A percentile compares a stretch with the other conserved stretches of the same genome.
Evolutionary conservation across 2,113 vertebrate genomes (phyloP).

Genomic region (Gallinago media): DNA sequence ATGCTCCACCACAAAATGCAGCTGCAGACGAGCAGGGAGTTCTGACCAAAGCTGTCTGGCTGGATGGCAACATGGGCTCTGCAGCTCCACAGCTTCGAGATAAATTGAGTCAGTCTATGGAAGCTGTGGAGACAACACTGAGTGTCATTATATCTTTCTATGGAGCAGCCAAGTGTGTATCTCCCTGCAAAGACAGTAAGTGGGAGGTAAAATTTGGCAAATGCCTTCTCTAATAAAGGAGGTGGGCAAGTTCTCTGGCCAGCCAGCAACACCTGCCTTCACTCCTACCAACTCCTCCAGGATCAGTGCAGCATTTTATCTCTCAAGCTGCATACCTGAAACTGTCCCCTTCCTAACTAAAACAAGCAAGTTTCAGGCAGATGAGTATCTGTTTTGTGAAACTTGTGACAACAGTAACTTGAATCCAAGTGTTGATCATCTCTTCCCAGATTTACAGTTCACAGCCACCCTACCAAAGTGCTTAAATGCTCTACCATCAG

Average conservation of each 20-base stretch:
- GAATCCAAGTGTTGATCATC: background rate
- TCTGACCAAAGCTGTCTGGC: background rate
- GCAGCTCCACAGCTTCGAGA: background rate
- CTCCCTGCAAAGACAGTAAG: background rate
- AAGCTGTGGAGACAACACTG: background rate
- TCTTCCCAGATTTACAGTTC: background rate
- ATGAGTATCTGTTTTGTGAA: background rate
- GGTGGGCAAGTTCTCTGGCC: background rate
- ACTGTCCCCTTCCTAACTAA: background rate
- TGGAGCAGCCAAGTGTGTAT: background rate
- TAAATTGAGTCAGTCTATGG: accelerated
- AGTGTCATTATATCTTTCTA: background rate
- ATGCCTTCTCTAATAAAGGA: background rate
- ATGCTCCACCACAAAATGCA: background rate
- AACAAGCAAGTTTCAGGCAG: background rate
- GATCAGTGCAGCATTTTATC: background rate
- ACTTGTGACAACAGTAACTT: background rate
- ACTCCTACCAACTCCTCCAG: background rate
- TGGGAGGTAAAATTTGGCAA: background rate
- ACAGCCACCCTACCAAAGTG: background rate
- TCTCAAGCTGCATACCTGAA: background rate
- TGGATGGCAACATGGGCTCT: accelerated
- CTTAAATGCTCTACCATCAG: background rate
- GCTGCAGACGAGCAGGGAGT: background rate
- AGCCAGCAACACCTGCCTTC: background rate